Percentiles rank a stretch among this genome's conserved stretches.
Evolutionary conservation across 2,888 invertebrate species (phyloP).

Genomic region (Agrochola litura): DNA sequence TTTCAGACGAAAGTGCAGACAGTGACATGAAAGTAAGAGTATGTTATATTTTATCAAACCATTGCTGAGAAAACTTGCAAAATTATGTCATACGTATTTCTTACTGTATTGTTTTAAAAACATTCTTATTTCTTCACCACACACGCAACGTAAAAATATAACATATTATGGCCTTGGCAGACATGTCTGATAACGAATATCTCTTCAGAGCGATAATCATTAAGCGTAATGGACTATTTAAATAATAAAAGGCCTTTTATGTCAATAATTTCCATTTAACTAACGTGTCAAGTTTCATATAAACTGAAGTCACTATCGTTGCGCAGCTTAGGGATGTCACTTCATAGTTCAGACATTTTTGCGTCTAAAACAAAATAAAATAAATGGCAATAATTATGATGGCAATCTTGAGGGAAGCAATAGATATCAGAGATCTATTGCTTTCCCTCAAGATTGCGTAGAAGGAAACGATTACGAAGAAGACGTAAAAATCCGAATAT

Average conservation of each 20-base stretch:
- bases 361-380: too few species aligned
- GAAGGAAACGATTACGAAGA: too few species aligned
- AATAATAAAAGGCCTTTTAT: slow-evolving; percentile 67
- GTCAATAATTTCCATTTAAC: slow-evolving; percentile 69
- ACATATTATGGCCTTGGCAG: slow-evolving; percentile 64
- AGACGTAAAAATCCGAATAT: too few species aligned
- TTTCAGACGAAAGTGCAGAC: slow-evolving; percentile 35
- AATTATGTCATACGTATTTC: not conserved
- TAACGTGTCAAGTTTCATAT: slow-evolving; percentile 67
- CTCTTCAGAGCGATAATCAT: slow-evolving; percentile 60
- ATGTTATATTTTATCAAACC: slow-evolving; percentile 19
- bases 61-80: slow-evolving; percentile 18
- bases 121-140: slow-evolving; percentile 10
- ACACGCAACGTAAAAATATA: slow-evolving; percentile 41
- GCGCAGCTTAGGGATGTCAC: slow-evolving; percentile 61
- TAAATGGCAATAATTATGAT: not conserved
- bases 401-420: not conserved
- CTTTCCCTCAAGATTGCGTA: too few species aligned
- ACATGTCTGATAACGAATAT: slow-evolving; percentile 52
- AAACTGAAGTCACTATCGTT: slow-evolving; percentile 56
- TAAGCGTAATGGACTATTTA: slow-evolving; percentile 72
- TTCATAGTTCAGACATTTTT: not conserved
- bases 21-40: slow-evolving; percentile 16
- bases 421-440: too few species aligned
- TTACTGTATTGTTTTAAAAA: slow-evolving; percentile 1